These are phyloP conservation scores for Mantis religiosa DNA, from an alignment of 2,888 invertebrate genomes.

Conservation along the genomic window DNA sequence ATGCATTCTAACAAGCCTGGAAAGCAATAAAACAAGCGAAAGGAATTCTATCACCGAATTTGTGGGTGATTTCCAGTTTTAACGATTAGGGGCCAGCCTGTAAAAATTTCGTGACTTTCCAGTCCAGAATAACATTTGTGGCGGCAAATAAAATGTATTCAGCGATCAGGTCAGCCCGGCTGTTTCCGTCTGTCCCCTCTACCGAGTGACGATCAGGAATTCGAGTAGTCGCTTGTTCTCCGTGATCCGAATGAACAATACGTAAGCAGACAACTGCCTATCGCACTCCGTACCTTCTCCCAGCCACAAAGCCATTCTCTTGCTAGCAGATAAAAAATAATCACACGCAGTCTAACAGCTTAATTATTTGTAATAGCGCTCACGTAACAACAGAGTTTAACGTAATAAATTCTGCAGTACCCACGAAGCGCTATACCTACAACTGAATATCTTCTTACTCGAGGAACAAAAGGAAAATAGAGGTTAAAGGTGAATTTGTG, in stretches of 20 bases:
- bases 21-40: not conserved
- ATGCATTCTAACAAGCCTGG: not conserved
- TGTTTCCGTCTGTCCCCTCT: not conserved
- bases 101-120: not conserved
- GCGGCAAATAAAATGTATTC: not conserved
- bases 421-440: not conserved
- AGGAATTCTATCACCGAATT: not conserved
- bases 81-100: not conserved
- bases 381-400: not conserved
- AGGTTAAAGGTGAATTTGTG: no score
- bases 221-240: not conserved
- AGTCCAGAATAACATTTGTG: not conserved
- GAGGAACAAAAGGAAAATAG: no score
- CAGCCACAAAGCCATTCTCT: not conserved
- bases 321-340: not conserved
- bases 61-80: not conserved
- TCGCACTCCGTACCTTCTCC: not conserved
- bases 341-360: not conserved
- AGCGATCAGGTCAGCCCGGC: not conserved
- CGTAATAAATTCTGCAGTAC: not conserved
- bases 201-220: constrained; percentile 8
- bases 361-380: not conserved
- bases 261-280: not conserved
- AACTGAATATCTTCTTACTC: no score
- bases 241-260: constrained; percentile 1